Base-by-base conservation (phyloP, 2,113 vertebrate species). In the Amazona vittata region DNA sequence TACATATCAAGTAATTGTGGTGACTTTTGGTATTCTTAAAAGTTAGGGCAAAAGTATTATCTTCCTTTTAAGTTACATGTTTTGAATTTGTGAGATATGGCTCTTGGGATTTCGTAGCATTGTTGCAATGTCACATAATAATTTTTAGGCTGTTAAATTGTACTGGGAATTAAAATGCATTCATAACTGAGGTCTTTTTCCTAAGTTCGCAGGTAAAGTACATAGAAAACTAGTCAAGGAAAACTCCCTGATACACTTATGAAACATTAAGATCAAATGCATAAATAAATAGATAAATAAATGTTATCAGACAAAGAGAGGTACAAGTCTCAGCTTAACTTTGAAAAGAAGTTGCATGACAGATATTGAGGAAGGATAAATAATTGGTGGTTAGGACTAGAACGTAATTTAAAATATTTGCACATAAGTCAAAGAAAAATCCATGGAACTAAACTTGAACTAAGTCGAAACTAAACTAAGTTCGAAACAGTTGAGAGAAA, bases 121-220 rank as follows among this genome's bases (percentile, higher is more conserved):
- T 21, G 3, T 96, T 80, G 10, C 39, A 83, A 70, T 86, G 44
- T 76, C 88, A 71, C 31, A 6, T 53, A 80, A 44, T 37, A 82
- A 49, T 93, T 92, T 84, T 79, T 78, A 81, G 79, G 39, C 17
- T 93, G 39, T 84, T 84, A 80, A 71, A 83, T 94, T 86, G 63
- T 78, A 75, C 11, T 63, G 44, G n/a, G 47, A 92, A 82, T 94
- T 77, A 79, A 90, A 94, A 90, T 85, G 35, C 15, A 37, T 62
- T 12, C 26, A 73, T 70, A 89, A 37, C 24, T 62, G 65, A 92
- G 87, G 18, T 75, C 3, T 74, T 86, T 73, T 20, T 76, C 8
- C 9, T 39, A 69, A 74, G 35, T 74, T 91, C 89, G 39, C 33
- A 76, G 46, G 28, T 69, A 88, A 71, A 80, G 31, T 57, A 52